phyloP scores from a whole-genome alignment of 2,888 invertebrate species.

The Thereva unica region DNA sequence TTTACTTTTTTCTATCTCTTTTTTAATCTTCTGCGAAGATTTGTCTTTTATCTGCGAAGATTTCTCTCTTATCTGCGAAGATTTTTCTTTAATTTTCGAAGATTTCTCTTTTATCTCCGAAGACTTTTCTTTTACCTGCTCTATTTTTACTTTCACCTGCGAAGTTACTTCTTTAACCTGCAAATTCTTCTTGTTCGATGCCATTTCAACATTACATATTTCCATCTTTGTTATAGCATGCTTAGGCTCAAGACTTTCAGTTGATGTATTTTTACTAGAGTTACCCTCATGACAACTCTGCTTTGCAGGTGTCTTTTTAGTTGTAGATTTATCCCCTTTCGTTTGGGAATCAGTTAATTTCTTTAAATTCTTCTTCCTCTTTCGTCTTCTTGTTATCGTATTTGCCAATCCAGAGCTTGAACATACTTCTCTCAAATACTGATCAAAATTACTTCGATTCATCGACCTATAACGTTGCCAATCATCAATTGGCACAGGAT shows the following conservation, averaged over 20 bases:
- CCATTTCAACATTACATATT: no score
- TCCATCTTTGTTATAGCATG: no score
- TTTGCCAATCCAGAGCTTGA: conserved; percentile 44
- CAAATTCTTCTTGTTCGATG: no score
- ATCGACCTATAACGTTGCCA: conserved; percentile 49
- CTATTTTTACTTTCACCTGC: conserved; percentile 7
- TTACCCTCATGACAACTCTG: no score
- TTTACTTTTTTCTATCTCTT: neutral
- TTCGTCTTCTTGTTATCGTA: conserved; percentile 43
- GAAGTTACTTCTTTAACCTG: neutral
- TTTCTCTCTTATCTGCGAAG: neutral
- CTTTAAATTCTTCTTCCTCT: conserved; percentile 10
- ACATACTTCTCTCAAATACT: conserved; percentile 52
- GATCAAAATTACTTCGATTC: conserved; percentile 49
- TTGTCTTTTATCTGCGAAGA: neutral
- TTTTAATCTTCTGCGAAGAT: neutral
- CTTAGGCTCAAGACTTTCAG: no score
- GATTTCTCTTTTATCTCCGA: no score
- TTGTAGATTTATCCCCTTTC: no score
- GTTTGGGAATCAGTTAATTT: no score
- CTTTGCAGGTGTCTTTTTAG: no score
- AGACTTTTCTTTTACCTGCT: neutral
- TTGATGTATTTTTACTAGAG: no score
- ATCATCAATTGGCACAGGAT: conserved; percentile 47
- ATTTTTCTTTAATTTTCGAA: conserved; percentile 15